Evolutionary conservation across 2,888 invertebrate species (phyloP).

Genomic region (Gerosis bhagava): DNA sequence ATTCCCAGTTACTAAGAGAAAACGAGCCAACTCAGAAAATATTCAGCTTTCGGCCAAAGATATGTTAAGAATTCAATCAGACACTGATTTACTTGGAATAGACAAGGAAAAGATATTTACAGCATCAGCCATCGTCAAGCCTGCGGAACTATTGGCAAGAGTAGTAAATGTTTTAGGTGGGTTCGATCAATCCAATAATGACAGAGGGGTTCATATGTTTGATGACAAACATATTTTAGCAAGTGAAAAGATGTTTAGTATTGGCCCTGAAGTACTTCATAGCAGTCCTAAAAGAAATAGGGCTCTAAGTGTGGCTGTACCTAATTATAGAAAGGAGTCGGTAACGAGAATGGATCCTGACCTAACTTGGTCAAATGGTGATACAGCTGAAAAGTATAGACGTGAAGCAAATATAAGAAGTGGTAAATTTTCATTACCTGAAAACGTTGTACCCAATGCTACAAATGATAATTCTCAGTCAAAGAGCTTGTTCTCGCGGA

Average conservation of each 20-base stretch:
- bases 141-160: slow-evolving; percentile 88
- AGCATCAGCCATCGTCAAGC: slow-evolving; percentile 87
- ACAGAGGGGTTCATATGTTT: slow-evolving; percentile 86
- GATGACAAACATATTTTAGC: slow-evolving; percentile 88
- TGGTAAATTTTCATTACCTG: slow-evolving; percentile 68
- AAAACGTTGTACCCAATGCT: slow-evolving; percentile 40
- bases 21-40: slow-evolving; percentile 86
- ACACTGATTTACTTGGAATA: slow-evolving; percentile 89
- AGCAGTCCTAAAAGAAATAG: slow-evolving; percentile 76
- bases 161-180: slow-evolving; percentile 90
- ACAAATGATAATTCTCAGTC: slow-evolving; percentile 43
- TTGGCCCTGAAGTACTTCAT: slow-evolving; percentile 68
- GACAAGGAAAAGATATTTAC: slow-evolving; percentile 91
- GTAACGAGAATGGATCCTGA: slow-evolving; percentile 72
- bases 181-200: slow-evolving; percentile 71
- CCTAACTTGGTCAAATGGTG: slow-evolving; percentile 87
- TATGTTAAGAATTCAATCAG: slow-evolving; percentile 87
- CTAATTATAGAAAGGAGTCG: slow-evolving; percentile 67
- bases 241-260: slow-evolving; percentile 84
- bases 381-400: slow-evolving; percentile 82
- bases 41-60: slow-evolving; percentile 71
- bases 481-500: slow-evolving; percentile 57
- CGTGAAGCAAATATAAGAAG: slow-evolving; percentile 71
- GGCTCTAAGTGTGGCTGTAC: slow-evolving; percentile 84
- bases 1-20: slow-evolving; percentile 72